A percentile compares a stretch with the other conserved stretches of the same genome.
Evolutionary conservation across 2,113 vertebrate species (phyloP).

Genomic region (Speoplatyrhinus poulsoni): DNA sequence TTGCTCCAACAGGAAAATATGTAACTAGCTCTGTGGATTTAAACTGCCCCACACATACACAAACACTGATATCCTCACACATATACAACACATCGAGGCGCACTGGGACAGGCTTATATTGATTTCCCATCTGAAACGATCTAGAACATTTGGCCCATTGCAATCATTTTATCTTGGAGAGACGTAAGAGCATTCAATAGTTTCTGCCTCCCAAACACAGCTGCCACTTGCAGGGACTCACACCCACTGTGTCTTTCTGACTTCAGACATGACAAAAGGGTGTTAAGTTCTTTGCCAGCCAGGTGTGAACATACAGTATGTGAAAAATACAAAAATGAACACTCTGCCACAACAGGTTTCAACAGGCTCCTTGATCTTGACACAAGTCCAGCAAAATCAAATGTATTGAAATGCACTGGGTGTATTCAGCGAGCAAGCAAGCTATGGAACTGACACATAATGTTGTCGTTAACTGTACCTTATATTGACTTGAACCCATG

Average conservation of each 20-base stretch:
- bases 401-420: neutral
- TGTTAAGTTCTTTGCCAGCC: slow-evolving; percentile 24
- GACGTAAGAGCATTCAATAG: slow-evolving; percentile 41
- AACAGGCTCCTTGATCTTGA: slow-evolving; percentile 18
- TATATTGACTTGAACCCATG: slow-evolving; percentile 51
- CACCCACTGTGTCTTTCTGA: slow-evolving; percentile 2
- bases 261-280: slow-evolving; percentile 38
- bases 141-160: slow-evolving; percentile 3
- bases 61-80: neutral
- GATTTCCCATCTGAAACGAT: slow-evolving; percentile 39
- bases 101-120: slow-evolving; percentile 29
- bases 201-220: slow-evolving; percentile 20
- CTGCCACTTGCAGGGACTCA: slow-evolving; percentile 19
- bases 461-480: slow-evolving; percentile 47
- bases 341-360: slow-evolving; percentile 29
- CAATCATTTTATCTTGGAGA: slow-evolving; percentile 34
- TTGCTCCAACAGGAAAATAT: neutral
- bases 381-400: slow-evolving; percentile 2
- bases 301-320: slow-evolving; percentile 37
- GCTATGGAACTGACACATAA: slow-evolving; percentile 41
- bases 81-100: neutral
- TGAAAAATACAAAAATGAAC: slow-evolving; percentile 32
- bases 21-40: neutral
- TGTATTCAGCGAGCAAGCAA: slow-evolving; percentile 34
- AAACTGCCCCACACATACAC: neutral